phyloP scores from a whole-genome alignment of 2,113 vertebrate genomes.

The Proteles cristata region DNA sequence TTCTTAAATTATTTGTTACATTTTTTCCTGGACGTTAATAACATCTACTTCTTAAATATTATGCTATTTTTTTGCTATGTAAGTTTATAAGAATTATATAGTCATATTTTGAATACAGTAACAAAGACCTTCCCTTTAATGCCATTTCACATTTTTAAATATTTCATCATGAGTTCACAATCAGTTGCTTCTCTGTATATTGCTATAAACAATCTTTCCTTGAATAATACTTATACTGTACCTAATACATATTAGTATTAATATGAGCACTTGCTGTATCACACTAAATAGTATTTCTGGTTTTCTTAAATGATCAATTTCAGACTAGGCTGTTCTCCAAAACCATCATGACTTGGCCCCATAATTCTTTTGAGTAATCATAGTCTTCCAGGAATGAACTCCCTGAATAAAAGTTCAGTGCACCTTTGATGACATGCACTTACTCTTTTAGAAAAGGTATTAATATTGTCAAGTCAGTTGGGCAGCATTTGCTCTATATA shows the following conservation, averaged over 20 bases:
- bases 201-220: not conserved
- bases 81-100: not conserved
- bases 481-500: not conserved
- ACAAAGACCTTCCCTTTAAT: not conserved
- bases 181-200: not conserved
- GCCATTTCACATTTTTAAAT: not conserved
- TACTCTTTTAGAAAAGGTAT: conserved; percentile 45
- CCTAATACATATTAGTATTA: not conserved
- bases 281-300: conserved; percentile 4
- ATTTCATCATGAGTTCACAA: not conserved
- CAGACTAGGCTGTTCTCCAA: conserved; percentile 63
- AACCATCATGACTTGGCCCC: not conserved
- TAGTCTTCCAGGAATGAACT: conserved; percentile 66
- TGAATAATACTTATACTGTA: not conserved
- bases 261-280: not conserved
- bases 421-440: conserved; percentile 43
- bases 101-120: not conserved
- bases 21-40: not conserved
- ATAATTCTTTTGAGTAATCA: conserved; percentile 67
- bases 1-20: not conserved
- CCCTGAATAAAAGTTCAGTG: conserved; percentile 62
- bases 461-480: not conserved
- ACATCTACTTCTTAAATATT: not conserved
- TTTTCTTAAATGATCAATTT: conserved; percentile 64
- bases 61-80: not conserved